Percentiles rank a stretch among this genome's conserved stretches.
Evolutionary conservation across 1,140 invertebrate species (phyloP).

Genomic region (Lasioglossum baleicum): DNA sequence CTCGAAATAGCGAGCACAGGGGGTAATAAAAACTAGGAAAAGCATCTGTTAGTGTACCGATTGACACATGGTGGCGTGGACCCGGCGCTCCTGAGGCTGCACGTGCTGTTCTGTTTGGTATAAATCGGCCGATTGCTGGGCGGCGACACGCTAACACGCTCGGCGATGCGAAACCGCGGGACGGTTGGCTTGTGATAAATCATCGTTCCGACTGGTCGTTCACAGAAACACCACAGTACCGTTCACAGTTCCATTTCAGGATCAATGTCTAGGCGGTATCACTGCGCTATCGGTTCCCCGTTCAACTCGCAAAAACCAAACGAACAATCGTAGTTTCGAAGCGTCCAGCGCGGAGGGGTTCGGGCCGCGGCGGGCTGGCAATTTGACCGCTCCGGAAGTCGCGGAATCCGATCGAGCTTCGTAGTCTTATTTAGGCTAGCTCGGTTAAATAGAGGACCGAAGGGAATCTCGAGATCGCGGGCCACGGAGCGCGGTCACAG

Average conservation of each 20-base stretch:
- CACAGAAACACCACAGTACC: background rate
- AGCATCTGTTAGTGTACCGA: conserved; percentile 68
- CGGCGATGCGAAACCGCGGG: conserved; percentile 77
- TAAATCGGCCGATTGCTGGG: conserved; percentile 74
- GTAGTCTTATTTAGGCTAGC: conserved; percentile 24
- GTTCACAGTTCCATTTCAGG: conserved; percentile 16
- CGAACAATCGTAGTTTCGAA: background rate
- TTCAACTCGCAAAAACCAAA: background rate
- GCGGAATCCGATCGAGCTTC: conserved; percentile 33
- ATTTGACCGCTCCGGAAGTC: conserved; percentile 50
- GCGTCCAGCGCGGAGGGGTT: too few species aligned
- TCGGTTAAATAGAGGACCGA: background rate
- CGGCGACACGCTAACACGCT: conserved; percentile 75
- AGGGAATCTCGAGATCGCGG: conserved; percentile 9
- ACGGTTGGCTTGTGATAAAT: conserved; percentile 79
- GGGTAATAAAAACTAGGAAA: background rate
- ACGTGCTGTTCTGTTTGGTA: conserved; percentile 71
- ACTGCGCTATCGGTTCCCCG: background rate
- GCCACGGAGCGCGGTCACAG: conserved; percentile 18
- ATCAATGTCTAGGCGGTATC: background rate
- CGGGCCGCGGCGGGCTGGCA: background rate
- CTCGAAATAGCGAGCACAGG: too few species aligned
- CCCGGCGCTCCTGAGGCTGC: conserved; percentile 69
- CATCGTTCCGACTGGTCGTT: conserved; percentile 56
- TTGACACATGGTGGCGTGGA: conserved; percentile 72